Base-by-base conservation (phyloP, 2,113 vertebrate genomes). In the Phrynosoma platyrhinos region DNA sequence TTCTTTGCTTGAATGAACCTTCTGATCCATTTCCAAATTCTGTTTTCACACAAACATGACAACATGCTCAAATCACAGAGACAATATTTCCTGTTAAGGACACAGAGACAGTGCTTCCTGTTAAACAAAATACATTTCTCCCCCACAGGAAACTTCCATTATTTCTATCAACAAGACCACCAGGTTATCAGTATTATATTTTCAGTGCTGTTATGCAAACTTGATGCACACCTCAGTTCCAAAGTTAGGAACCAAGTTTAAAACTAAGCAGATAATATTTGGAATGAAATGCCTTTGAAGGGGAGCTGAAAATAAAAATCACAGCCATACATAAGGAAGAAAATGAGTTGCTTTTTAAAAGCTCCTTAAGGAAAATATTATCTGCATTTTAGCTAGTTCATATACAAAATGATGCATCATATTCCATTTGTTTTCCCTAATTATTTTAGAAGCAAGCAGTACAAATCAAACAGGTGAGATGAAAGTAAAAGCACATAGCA, bases 321-420 rank as follows among this genome's bases (percentile, higher is more conserved):
- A 86, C 55, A 82, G 0, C 2, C 58, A 20, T 8, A 1, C 1
- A 77, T 18, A n/a, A 0, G 0, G 32, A 1, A 30, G 23, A 86
- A 52, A 79, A 36, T 76, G 83, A 76, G 13, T 30, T 18, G 0
- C 14, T 82, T 66, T 76, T 16, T 53, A n/a, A 79, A 2, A 40
- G 85, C 71, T 36, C 2, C 68, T 23, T 32, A 25, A 30, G 23
- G 69, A 85, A 4, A 75, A 72, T 1, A 32, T 12, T 1, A 58
- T 27, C 71, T 85, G 53, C 42, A 66, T 32, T 36, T 20, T 9
- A 5, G 71, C 21, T 13, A 42, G 30, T 75, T 83, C 72, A 87
- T 79, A 23, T 86, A 83, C 16, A 75, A 30, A 85, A 32, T 68
- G 78, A 64, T 66, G 53, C 3, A 2, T 1, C 47, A 42, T 2